phyloP scores from a whole-genome alignment of 2,797 vertebrate species.

The Cossypha niveicapilla region DNA sequence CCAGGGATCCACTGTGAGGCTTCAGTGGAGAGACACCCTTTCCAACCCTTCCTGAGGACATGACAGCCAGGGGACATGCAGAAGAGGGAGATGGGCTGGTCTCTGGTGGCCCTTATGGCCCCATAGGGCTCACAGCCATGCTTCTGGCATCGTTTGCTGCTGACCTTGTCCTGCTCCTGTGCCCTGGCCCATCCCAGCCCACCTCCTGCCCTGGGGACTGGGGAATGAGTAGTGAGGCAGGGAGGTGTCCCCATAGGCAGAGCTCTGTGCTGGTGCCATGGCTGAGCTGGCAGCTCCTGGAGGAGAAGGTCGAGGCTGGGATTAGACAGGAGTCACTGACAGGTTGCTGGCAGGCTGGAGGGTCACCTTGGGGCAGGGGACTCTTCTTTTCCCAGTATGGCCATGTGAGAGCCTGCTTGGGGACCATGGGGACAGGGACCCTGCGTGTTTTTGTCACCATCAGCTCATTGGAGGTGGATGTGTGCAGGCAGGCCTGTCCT shows the following conservation, averaged over 20 bases:
- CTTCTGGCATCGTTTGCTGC: background rate
- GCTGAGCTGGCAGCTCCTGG: background rate
- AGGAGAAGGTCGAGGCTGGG: background rate
- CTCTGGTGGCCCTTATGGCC: background rate
- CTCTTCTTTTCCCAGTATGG: background rate
- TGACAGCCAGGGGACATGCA: accelerated
- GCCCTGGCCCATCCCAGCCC: background rate
- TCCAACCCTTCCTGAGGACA: background rate
- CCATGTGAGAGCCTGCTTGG: background rate
- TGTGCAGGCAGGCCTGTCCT: background rate
- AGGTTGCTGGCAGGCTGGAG: background rate
- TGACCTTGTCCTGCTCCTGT: background rate
- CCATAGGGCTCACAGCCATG: background rate
- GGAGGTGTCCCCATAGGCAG: background rate
- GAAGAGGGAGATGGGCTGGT: background rate
- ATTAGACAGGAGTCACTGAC: background rate
- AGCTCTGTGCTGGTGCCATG: background rate
- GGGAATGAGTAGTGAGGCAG: background rate
- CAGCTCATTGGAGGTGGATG: background rate
- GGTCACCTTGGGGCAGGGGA: background rate
- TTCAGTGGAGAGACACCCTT: background rate
- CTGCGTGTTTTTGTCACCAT: background rate
- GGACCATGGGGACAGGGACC: background rate
- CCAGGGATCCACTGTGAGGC: background rate
- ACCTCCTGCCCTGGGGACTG: accelerated